Conservation (phyloP, 2,113 vertebrate species). For the Brachypodius melanocephalos region DNA sequence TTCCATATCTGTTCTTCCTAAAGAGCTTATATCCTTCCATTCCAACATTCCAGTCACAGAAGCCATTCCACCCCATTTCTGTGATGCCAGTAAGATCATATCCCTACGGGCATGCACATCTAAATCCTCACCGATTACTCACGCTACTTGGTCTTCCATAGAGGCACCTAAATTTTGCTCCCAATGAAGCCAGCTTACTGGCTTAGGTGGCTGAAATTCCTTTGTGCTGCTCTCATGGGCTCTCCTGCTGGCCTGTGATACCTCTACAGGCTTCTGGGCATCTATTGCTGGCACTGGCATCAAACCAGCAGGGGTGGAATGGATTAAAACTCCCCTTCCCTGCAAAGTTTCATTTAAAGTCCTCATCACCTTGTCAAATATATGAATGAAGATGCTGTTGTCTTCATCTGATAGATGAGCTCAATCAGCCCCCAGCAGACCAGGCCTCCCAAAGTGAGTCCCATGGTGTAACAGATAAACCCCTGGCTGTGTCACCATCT, state of each 20-base stretch:
- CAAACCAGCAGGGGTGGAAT: neutral
- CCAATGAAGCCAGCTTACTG: fast-evolving
- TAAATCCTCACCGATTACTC: neutral
- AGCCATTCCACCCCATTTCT: neutral
- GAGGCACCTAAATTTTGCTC: neutral
- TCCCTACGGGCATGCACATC: too few species aligned
- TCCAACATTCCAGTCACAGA: neutral
- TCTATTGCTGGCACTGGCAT: neutral
- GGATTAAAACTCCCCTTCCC: neutral
- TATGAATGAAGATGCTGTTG: neutral
- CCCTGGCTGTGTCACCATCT: neutral
- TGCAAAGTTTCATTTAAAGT: neutral
- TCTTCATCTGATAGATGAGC: neutral
- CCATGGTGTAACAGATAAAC: neutral
- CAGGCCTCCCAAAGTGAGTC: neutral
- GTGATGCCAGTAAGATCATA: too few species aligned
- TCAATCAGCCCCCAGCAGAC: neutral
- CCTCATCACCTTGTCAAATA: neutral
- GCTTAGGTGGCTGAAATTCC: neutral
- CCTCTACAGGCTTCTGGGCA: neutral
- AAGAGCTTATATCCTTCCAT: neutral
- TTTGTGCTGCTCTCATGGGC: neutral
- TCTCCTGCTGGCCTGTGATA: neutral
- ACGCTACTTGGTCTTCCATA: too few species aligned
- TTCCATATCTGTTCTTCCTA: neutral